phyloP scores from a whole-genome alignment of 1,140 invertebrate species.

The Yoshiicerus persimilis region DNA sequence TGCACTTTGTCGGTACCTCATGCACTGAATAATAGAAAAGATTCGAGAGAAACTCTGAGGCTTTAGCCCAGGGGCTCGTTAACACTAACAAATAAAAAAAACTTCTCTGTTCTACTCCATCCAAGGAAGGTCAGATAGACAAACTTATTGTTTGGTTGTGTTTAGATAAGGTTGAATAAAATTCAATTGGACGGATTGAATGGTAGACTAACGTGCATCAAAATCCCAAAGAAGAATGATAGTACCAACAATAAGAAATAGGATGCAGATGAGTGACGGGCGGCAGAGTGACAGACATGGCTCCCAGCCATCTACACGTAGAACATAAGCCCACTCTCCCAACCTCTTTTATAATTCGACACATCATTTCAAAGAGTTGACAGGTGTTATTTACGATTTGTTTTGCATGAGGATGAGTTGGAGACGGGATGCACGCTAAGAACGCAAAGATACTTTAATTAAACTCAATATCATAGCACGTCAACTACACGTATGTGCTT shows the following conservation, averaged over 20 bases:
- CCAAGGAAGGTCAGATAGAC: not conserved
- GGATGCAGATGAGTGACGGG: not conserved
- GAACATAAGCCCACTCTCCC: not conserved
- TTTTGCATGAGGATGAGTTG: constrained; percentile 20
- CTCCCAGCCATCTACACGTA: not conserved
- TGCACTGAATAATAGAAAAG: not conserved
- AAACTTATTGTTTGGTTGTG: not conserved
- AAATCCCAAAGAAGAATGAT: not conserved
- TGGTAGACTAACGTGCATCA: not conserved
- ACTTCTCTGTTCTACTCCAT: not conserved
- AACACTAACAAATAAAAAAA: not conserved
- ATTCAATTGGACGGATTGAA: not conserved
- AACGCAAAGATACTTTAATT: not conserved
- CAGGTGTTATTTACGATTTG: constrained; percentile 47
- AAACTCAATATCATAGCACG: not conserved
- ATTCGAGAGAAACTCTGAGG: not conserved
- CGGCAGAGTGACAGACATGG: not conserved
- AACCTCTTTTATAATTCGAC: constrained; percentile 46
- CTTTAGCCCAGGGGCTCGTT: not conserved
- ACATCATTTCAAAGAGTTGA: constrained; percentile 46
- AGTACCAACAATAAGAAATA: not conserved
- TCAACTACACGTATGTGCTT: not conserved
- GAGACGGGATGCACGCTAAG: not conserved
- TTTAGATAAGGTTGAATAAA: not conserved
- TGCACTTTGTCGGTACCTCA: not conserved